Base-by-base conservation (phyloP, 2,113 vertebrate species). In the Danionella cerebrum region DNA sequence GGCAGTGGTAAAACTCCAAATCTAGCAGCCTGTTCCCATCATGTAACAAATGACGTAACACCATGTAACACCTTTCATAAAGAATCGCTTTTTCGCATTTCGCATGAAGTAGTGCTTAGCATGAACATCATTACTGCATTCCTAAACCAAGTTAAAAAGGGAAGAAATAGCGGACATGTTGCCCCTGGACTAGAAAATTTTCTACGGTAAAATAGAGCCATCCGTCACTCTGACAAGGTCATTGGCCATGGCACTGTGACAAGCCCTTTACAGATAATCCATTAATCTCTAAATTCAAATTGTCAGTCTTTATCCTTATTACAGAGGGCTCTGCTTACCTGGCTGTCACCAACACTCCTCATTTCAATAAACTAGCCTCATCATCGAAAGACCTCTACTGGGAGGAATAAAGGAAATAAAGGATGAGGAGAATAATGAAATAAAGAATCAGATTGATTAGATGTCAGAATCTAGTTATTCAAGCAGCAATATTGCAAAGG, bases 191-290 rank as follows among this genome's bases (percentile, higher is more conserved):
- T 36, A 6, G 18, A 48, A 18, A 33, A 63, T 67, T 55, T 73
- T 38, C 70, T 67, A 36, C 73, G 79, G 78, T 70, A 81, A 82
- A 78, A 82, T 83, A 72, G 73, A 80, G 75, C 74, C 81, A 84
- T 88, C 75, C 73, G 79, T 86, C 85, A 83, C 82, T 84, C 78
- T 83, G 45, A 66, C 86, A 87, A 88, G 85, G 87, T 89, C 84
- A 80, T 79, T 80, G 79, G 65, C 67, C 36, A 25, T 71, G 47
- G 76, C 78, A 71, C 69, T 60, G 73, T 73, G 81, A 65, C 78
- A 73, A 62, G 62, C 64, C 77, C 63, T 76, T 60, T 72, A 64
- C 31, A 50, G 74, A 78, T 69, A 67, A 80, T 75, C 71, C 76
- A 78, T 78, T 80, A 76, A 76, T 80, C 76, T 76, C 50, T 47